Percentiles rank a stretch among this genome's conserved stretches.
Evolutionary conservation across 2,113 vertebrate species (phyloP).

Genomic region (Synchiropus splendidus): DNA sequence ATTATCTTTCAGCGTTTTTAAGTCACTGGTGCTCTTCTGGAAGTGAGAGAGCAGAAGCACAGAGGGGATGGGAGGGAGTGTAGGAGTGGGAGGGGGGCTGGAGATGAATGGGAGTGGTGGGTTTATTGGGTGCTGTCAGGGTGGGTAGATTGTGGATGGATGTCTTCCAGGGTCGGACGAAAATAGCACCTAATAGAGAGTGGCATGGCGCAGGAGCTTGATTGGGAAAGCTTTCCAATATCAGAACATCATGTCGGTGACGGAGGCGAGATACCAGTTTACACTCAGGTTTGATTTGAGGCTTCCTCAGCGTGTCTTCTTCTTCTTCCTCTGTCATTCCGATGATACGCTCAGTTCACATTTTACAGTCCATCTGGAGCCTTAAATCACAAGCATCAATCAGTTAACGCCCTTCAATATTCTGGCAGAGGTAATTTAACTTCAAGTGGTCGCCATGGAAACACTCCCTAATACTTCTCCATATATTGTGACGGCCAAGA

Average conservation of each 20-base stretch:
- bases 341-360: too few species aligned
- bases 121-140: constrained; percentile 63
- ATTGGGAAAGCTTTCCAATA: constrained; percentile 45
- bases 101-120: constrained; percentile 62
- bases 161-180: constrained; percentile 58
- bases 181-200: constrained; percentile 64
- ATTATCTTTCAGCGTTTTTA: constrained; percentile 52
- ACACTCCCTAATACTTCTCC: too few species aligned
- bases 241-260: constrained; percentile 34
- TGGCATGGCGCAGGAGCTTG: constrained; percentile 51
- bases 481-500: too few species aligned
- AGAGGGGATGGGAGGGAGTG: constrained; percentile 6
- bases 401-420: too few species aligned
- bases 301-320: too few species aligned
- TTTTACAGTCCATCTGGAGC: too few species aligned
- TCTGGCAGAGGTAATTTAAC: too few species aligned
- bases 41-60: constrained; percentile 11
- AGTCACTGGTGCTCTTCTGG: constrained; percentile 62
- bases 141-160: constrained; percentile 55
- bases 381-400: too few species aligned
- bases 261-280: constrained; percentile 32
- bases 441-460: too few species aligned
- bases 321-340: too few species aligned
- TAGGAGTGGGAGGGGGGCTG: constrained; percentile 24
- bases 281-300: constrained; percentile 43